These are phyloP conservation scores for Dichetophora obliterata DNA, from an alignment of 2,888 invertebrate genomes.

Conservation along the genomic window DNA sequence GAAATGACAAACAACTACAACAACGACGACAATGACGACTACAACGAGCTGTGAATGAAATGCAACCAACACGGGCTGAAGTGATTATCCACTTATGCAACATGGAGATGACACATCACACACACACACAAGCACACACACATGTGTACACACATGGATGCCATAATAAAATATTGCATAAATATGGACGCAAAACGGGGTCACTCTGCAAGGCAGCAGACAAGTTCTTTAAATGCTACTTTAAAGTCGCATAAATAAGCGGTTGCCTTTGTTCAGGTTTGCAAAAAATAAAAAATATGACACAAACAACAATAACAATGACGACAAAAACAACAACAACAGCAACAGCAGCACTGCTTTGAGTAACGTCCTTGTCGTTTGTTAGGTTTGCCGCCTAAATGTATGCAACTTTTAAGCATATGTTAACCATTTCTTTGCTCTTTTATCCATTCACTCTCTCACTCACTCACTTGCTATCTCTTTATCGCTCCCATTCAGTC, in stretches of 20 bases:
- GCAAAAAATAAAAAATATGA: neutral
- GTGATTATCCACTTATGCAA: slow-evolving; percentile 24
- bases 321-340: neutral
- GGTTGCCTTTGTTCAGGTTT: neutral
- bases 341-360: neutral
- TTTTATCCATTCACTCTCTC: no score
- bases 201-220: slow-evolving; percentile 38
- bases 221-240: neutral
- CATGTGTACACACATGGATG: neutral
- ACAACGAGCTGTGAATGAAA: neutral
- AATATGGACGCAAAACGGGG: neutral
- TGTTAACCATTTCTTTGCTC: slow-evolving; percentile 17
- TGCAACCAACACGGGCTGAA: neutral
- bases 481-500: neutral
- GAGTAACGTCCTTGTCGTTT: neutral
- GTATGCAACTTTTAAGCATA: slow-evolving; percentile 12
- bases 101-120: slow-evolving; percentile 13
- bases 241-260: slow-evolving; percentile 13
- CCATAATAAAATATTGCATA: neutral
- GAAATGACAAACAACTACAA: neutral
- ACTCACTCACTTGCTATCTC: neutral
- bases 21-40: neutral
- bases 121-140: neutral
- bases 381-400: neutral
- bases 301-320: no score